Base-by-base conservation (phyloP, 2,888 invertebrate genomes). In the Orthonychiurus folsomi region DNA sequence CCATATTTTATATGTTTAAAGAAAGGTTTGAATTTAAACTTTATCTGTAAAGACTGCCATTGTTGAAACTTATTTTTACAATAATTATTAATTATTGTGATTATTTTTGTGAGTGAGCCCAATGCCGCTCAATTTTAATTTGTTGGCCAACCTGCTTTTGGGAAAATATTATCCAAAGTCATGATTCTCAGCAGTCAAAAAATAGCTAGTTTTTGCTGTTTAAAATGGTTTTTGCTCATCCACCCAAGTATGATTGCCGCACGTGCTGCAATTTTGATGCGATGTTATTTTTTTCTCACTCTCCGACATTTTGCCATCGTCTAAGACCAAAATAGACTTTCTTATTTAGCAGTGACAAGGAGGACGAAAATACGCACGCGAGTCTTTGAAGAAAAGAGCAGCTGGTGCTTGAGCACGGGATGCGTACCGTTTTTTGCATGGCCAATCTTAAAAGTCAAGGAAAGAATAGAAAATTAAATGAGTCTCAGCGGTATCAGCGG, bases 251-350 rank as follows among this genome's bases (percentile, higher is more conserved):
- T 54, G 23, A 24, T 23, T 27, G 47, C 60, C 54, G 61, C 61
- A 61, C 61, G 61, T 61, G 61, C 56, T 61, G 61, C 61, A 56
- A 61, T 61, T 37, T 48, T 20, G 28, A 60, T 60, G 60, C 20
- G 60, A 60, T 60, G 60, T 28, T 28, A 21, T 28, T 20, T 61
- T 56, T 61, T 50, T 23, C 54, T 24, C 18, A 54, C 48, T 60
- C 54, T 61, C 54, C 54, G 21, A 53, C 47, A 37, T 37, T 37
- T 55, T 56, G 27, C 47, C 53, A 28, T 52, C 37, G 60, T 53
- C 53, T 54, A 54, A 55, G 61, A 54, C 61, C 54, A 47, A 61
- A 61, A 61, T 56, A 61, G 61, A 61, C 55, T 47, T 56, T 54
- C 55, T 23, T 56, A 56, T 54, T 54, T 37, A 37, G 37, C 37